A percentile compares a stretch with the other conserved stretches of the same genome.
phyloP scores from a whole-genome alignment of 2,888 invertebrate species.

The Clusia tigrina region DNA sequence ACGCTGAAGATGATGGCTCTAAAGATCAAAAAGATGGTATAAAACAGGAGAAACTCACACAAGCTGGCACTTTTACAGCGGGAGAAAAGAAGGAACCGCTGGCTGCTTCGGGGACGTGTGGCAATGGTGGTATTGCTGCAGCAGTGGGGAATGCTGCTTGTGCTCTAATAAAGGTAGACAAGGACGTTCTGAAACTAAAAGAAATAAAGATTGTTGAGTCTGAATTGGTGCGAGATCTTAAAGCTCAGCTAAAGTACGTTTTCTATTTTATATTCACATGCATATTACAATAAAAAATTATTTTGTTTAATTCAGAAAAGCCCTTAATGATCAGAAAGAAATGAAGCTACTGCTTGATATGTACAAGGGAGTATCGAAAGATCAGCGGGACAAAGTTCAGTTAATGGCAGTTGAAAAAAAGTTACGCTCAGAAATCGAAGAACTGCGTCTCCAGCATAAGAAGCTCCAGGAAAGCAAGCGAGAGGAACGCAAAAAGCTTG shows the following conservation, averaged over 20 bases:
- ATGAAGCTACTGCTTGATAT: conserved; percentile 93
- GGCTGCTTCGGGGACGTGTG: conserved; percentile 41
- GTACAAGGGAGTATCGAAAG: conserved; percentile 97
- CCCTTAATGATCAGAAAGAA: conserved; percentile 92
- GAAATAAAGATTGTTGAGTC: conserved; percentile 74
- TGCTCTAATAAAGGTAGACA: conserved; percentile 68
- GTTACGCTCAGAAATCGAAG: conserved; percentile 87
- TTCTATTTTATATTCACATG: background rate
- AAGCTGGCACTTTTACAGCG: conserved; percentile 54
- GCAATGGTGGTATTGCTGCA: conserved; percentile 65
- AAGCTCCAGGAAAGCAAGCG: conserved; percentile 91
- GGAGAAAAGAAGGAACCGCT: conserved; percentile 71
- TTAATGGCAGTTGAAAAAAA: conserved; percentile 95
- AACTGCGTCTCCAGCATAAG: conserved; percentile 83
- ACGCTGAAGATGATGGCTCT: conserved; percentile 55
- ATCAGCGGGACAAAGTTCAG: conserved; percentile 94
- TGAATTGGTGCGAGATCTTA: conserved; percentile 74
- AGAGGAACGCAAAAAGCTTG: conserved; percentile 87
- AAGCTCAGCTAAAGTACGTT: conserved; percentile 88
- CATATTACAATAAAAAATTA: background rate
- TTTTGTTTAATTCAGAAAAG: conserved; percentile 77
- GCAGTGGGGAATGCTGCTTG: conserved; percentile 35
- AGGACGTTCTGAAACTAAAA: conserved; percentile 71
- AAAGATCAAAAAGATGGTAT: conserved; percentile 62
- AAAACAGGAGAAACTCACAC: conserved; percentile 65